Conservation (phyloP, 2,888 invertebrate genomes). For the Stenoptilia bipunctidactyla region DNA sequence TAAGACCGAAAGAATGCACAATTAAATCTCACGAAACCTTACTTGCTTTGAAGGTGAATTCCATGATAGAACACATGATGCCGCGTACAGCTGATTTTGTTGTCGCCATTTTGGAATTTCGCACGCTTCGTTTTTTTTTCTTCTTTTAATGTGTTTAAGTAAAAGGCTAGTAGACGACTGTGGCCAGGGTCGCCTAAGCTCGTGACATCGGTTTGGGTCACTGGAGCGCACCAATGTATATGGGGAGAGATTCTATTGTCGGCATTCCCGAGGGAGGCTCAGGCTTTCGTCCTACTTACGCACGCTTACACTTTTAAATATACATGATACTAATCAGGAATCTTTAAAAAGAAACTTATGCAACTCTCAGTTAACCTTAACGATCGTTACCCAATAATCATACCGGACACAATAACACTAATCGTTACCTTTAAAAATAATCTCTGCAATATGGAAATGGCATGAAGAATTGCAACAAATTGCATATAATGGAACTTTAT, state of each 20-base stretch:
- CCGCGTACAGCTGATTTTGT: constrained; percentile 60
- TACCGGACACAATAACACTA: too few relatives aligned
- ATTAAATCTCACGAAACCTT: constrained; percentile 24
- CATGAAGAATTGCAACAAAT: not conserved
- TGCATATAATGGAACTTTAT: not conserved
- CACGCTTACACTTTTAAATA: constrained; percentile 24
- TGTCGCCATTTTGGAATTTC: constrained; percentile 39
- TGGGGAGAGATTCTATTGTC: constrained; percentile 61
- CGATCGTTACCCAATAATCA: too few relatives aligned
- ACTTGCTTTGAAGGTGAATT: constrained; percentile 68
- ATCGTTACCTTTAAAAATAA: not conserved
- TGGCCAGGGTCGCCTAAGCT: constrained; percentile 23
- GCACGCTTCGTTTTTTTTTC: constrained; percentile 1
- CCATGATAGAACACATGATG: constrained; percentile 64
- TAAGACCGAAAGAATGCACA: constrained; percentile 7
- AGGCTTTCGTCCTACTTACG: constrained; percentile 51
- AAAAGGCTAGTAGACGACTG: constrained; percentile 42
- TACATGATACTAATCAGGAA: not conserved
- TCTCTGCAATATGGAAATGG: not conserved
- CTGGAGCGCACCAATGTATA: constrained; percentile 60
- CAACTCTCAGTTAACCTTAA: too few relatives aligned
- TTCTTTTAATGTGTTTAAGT: constrained; percentile 21
- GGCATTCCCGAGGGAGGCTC: constrained; percentile 54
- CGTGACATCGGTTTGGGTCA: constrained; percentile 45
- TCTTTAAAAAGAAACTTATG: too few relatives aligned